These are phyloP conservation scores for Euplexia lucipara DNA, from an alignment of 2,888 invertebrate genomes.

Conservation along the genomic window DNA sequence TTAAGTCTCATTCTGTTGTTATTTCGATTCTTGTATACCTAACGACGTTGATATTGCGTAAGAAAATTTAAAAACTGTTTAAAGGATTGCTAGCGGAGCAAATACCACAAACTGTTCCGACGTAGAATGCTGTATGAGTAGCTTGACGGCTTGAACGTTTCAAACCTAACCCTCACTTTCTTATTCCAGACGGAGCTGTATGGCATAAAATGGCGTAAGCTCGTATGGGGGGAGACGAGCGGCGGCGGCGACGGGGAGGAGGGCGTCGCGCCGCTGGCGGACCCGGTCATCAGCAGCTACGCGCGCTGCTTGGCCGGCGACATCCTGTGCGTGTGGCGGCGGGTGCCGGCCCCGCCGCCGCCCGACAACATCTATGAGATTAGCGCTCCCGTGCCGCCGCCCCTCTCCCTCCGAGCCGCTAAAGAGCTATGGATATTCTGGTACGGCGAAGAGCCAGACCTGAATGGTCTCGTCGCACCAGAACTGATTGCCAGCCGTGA, in stretches of 20 bases:
- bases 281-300: constrained; percentile 97
- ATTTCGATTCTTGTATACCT: neutral
- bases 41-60: neutral
- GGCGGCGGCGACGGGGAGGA: constrained; percentile 87
- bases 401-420: constrained; percentile 95
- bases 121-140: neutral
- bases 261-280: constrained; percentile 94
- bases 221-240: constrained; percentile 94
- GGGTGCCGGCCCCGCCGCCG: constrained; percentile 92
- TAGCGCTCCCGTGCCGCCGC: constrained; percentile 91
- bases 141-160: constrained; percentile 1
- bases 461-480: constrained; percentile 95
- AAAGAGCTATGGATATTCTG: constrained; percentile 99
- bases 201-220: constrained; percentile 99
- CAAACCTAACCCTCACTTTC: constrained; percentile 47
- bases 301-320: constrained; percentile 98
- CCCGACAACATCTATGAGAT: constrained; percentile 83
- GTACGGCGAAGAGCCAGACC: constrained; percentile 99
- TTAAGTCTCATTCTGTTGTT: neutral
- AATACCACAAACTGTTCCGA: neutral
- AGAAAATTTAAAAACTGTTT: neutral
- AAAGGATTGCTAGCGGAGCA: neutral
- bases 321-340: constrained; percentile 99
- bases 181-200: constrained; percentile 98
- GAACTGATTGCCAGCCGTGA: constrained; percentile 97